Evolutionary conservation across 2,797 vertebrate genomes (phyloP), one percentile per base, ranked within the genome.

Genomic region (Phataginus tetradactyla): DNA sequence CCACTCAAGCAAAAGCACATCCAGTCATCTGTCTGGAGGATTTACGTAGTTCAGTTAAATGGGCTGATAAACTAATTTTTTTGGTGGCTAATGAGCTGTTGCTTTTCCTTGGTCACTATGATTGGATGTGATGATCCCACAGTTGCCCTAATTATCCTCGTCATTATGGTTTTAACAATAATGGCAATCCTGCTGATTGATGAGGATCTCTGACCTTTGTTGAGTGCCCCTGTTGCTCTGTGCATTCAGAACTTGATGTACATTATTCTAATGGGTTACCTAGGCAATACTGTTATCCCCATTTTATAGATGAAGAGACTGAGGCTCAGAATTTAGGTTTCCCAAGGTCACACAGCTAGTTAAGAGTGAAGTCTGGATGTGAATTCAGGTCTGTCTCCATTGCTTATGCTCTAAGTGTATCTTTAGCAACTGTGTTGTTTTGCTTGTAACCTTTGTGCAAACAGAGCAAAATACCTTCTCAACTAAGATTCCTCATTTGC

Each of bases 31-130:
- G 6, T 39, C 68, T 81, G 14, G 75, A 11, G 61, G 81, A 69
- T 92, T 96, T 92, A 77, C 1, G 45, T 7, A 68, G 93, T 84
- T 90, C 72, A 85, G 21, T 72, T 72, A 92, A 85, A 66, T 49
- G 90, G 72, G 45, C 45, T 78, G 72, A 87, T 94, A 55, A 61
- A 92, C 75, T 49, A 57, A 81, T 91, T 55, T 71, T 94, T 81
- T 45, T 63, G 32, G 64, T 94, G 45, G 39, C 55, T 80, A 72
- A 63, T 66, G 79, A 91, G 39, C 74, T 93, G 72, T 92, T 93
- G 39, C 57, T 89, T 89, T 92, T 91, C 29, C 34, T 74, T 25
- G 69, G 37, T 80, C 27, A 0, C 86, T 85, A 18, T 34, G 53
- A 27, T 66, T 23, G 23, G 74, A 75, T 61, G 4, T 78, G 64